These are phyloP conservation scores for Drosophila phalerata DNA, from an alignment of 2,888 invertebrate species.

Conservation along the genomic window DNA sequence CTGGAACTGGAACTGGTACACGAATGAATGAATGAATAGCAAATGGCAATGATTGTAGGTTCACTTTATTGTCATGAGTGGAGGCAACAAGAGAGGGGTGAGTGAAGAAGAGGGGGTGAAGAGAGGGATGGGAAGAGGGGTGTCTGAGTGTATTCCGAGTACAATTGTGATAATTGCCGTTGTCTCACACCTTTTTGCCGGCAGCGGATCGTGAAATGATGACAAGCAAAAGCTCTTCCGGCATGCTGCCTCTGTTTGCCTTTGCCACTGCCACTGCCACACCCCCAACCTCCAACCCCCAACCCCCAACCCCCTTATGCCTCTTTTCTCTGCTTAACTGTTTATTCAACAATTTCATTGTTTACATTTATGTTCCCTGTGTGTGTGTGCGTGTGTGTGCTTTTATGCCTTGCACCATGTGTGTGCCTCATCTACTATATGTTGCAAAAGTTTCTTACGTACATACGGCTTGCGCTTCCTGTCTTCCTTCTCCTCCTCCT, in stretches of 20 bases:
- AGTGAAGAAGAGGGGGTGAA: background rate
- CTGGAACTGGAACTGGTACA: slow-evolving; percentile 38
- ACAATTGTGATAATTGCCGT: slow-evolving; percentile 82
- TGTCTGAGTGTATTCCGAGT: slow-evolving; percentile 5
- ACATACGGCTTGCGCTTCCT: slow-evolving; percentile 14
- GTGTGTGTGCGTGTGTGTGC: slow-evolving; percentile 10
- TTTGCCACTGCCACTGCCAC: slow-evolving; percentile 31
- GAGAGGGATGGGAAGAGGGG: background rate
- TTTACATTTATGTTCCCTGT: slow-evolving; percentile 75
- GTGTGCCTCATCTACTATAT: slow-evolving; percentile 36
- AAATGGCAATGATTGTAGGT: slow-evolving; percentile 57
- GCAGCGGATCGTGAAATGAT: slow-evolving; percentile 77
- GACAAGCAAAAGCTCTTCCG: slow-evolving; percentile 80
- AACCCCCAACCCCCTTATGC: too few relatives aligned
- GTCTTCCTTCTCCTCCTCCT: background rate
- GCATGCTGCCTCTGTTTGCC: slow-evolving; percentile 61
- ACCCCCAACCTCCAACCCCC: too few relatives aligned
- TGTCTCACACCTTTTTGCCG: slow-evolving; percentile 74
- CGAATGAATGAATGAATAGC: slow-evolving; percentile 68
- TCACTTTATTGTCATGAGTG: slow-evolving; percentile 20
- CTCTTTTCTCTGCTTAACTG: slow-evolving; percentile 18
- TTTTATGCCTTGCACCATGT: slow-evolving; percentile 37
- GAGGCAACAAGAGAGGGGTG: background rate
- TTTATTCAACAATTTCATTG: slow-evolving; percentile 80
- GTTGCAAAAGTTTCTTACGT: slow-evolving; percentile 49